Percentiles rank a stretch among this genome's conserved stretches.
These are phyloP conservation scores for Bombus pascuorum DNA, from an alignment of 1,140 invertebrate genomes.

Conservation along the genomic window DNA sequence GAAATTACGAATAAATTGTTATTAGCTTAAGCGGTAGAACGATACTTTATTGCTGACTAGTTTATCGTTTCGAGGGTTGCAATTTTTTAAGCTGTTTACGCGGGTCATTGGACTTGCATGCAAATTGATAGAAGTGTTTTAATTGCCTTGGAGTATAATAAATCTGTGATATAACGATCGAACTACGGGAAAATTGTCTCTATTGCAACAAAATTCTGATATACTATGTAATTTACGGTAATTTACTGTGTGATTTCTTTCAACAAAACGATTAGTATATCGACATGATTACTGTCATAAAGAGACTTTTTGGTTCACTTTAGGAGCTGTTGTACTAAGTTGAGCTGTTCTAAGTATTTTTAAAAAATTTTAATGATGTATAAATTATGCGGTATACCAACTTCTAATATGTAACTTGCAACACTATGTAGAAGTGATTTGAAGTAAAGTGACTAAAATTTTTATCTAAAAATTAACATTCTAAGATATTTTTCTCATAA, in stretches of 20 bases:
- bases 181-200: neutral
- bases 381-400: neutral
- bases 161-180: neutral
- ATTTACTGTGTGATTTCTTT: neutral
- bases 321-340: too few species aligned
- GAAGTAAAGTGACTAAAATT: too few species aligned
- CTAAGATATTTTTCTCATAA: too few species aligned
- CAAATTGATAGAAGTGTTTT: neutral
- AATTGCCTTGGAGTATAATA: neutral
- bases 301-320: neutral
- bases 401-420: neutral
- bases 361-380: neutral
- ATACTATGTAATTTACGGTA: neutral
- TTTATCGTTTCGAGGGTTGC: conserved; percentile 11
- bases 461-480: too few species aligned
- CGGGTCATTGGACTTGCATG: neutral
- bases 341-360: too few species aligned
- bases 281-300: neutral
- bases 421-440: neutral
- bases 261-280: neutral
- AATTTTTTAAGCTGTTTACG: neutral
- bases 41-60: conserved; percentile 2
- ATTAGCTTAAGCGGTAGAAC: conserved; percentile 17
- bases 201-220: neutral
- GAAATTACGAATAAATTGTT: conserved; percentile 29